Conservation (phyloP, 1,140 invertebrate genomes). For the Pararge aegeria region DNA sequence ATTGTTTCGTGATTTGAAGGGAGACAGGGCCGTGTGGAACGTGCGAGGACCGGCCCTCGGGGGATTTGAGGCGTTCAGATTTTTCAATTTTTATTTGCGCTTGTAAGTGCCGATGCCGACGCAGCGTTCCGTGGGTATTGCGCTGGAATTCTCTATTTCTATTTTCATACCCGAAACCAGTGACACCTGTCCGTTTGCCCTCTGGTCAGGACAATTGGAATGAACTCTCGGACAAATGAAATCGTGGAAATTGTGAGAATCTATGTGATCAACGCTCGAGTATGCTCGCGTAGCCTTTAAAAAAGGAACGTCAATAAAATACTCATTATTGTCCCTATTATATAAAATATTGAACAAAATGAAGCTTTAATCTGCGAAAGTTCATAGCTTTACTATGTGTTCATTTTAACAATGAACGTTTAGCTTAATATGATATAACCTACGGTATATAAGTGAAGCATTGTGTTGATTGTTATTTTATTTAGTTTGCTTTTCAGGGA, state of each 20-base stretch:
- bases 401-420: no score
- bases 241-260: slow-evolving; percentile 7
- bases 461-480: no score
- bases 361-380: no score
- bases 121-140: slow-evolving; percentile 35
- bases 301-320: no score
- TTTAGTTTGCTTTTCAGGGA: no score
- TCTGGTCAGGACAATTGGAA: slow-evolving; percentile 34
- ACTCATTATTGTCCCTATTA: no score
- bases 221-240: slow-evolving; percentile 24
- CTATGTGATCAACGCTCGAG: neutral
- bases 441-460: no score
- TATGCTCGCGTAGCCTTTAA: neutral
- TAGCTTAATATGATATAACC: no score
- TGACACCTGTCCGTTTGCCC: slow-evolving; percentile 35
- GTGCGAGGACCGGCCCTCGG: slow-evolving; percentile 48
- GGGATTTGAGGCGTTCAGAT: slow-evolving; percentile 67
- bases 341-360: no score
- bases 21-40: slow-evolving; percentile 49
- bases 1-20: slow-evolving; percentile 46
- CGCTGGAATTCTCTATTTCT: slow-evolving; percentile 32
- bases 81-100: slow-evolving; percentile 76
- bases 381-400: no score
- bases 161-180: slow-evolving; percentile 26
- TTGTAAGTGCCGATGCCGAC: slow-evolving; percentile 61